These are phyloP conservation scores for Serranus cabrilla DNA, from an alignment of 2,797 vertebrate species.

Conservation along the genomic window DNA sequence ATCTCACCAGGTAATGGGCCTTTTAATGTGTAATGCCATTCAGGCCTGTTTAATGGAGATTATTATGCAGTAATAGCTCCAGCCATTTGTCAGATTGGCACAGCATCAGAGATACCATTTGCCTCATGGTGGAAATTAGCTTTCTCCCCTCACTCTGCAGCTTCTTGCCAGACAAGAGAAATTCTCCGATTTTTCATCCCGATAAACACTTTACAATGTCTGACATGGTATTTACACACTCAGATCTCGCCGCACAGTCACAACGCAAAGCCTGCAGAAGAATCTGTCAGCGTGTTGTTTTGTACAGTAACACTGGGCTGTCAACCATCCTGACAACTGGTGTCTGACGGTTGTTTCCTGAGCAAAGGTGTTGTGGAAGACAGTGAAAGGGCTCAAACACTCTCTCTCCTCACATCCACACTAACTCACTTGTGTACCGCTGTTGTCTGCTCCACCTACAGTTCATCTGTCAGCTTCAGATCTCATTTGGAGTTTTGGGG, in stretches of 20 bases:
- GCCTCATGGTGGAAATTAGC: conserved; percentile 49
- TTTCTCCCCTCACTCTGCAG: conserved; percentile 37
- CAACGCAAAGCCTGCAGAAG: conserved; percentile 32
- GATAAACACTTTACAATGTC: conserved; percentile 55
- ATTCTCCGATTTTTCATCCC: conserved; percentile 38
- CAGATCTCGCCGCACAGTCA: conserved; percentile 38
- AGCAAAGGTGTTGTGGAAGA: conserved; percentile 30
- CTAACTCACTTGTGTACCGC: conserved; percentile 19
- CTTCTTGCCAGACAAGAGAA: conserved; percentile 30
- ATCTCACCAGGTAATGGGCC: conserved; percentile 62
- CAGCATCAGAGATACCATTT: conserved; percentile 71
- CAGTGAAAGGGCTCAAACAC: conserved; percentile 27
- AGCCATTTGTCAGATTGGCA: conserved; percentile 76
- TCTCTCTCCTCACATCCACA: conserved; percentile 24
- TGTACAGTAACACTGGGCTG: conserved; percentile 45
- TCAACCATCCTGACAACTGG: conserved; percentile 50
- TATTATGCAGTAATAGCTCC: conserved; percentile 73
- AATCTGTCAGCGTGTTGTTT: conserved; percentile 46
- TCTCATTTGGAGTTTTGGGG: conserved; percentile 58
- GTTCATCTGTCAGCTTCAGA: conserved; percentile 67
- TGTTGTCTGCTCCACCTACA: conserved; percentile 51
- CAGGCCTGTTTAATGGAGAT: conserved; percentile 73
- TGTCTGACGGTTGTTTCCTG: conserved; percentile 38
- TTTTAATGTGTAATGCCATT: conserved; percentile 74
- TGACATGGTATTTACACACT: conserved; percentile 59